These are phyloP conservation scores for Aleadryas rufinucha DNA, from an alignment of 2,113 vertebrate genomes.

Conservation along the genomic window DNA sequence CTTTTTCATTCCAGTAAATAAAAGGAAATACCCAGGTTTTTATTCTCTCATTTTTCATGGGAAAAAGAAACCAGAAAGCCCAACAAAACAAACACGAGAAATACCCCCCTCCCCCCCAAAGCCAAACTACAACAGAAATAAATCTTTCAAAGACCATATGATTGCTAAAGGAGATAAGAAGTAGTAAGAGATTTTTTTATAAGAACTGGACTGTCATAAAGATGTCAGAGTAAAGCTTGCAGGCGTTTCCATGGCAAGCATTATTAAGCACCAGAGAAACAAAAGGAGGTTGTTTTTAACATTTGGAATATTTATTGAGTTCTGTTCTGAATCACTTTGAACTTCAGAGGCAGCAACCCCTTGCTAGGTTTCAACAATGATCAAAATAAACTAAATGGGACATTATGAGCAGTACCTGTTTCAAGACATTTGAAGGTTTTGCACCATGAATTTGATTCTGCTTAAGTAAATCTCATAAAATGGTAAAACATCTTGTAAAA, in stretches of 20 bases:
- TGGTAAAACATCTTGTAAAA: background rate
- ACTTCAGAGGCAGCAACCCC: background rate
- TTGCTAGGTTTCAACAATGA: background rate
- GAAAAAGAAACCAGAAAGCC: background rate
- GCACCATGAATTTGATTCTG: background rate
- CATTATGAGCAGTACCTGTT: background rate
- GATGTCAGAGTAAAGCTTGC: background rate
- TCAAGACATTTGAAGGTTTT: background rate
- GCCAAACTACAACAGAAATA: background rate
- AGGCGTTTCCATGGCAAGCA: background rate
- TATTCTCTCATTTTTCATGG: background rate
- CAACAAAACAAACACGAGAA: background rate
- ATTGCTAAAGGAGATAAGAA: background rate
- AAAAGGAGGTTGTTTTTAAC: background rate
- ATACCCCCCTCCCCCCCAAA: too few relatives aligned
- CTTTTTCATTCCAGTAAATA: background rate
- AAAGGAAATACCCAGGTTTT: background rate
- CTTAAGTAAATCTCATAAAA: background rate
- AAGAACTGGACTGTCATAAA: background rate
- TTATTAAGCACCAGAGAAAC: background rate
- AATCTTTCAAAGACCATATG: background rate
- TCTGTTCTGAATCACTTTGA: constrained; percentile 9
- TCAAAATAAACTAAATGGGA: background rate
- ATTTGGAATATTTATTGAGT: background rate
- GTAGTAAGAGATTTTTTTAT: background rate